phyloP scores from a whole-genome alignment of 2,797 vertebrate genomes.

The Hipposideros larvatus region DNA sequence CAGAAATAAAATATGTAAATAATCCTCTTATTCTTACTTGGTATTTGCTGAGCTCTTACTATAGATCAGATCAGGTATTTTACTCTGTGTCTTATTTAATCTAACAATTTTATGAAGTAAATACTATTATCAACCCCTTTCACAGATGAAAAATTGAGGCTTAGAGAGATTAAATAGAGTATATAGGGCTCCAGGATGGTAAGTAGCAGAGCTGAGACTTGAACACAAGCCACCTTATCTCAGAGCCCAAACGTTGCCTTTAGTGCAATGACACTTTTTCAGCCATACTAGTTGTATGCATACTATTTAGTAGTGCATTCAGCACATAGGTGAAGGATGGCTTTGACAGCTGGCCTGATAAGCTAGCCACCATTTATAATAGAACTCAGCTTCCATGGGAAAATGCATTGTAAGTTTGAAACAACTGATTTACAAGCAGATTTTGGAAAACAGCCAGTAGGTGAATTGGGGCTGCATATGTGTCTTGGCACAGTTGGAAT shows the following conservation, averaged over 20 bases:
- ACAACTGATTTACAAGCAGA: background rate
- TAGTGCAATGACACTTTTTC: background rate
- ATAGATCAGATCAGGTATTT: background rate
- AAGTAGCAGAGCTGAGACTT: background rate
- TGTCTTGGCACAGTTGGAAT: background rate
- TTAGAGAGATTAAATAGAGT: background rate
- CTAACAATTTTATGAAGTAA: background rate
- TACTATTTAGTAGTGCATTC: background rate
- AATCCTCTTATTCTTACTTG: background rate
- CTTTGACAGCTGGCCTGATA: conserved; percentile 7
- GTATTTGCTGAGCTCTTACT: conserved; percentile 12
- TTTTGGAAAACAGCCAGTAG: conserved; percentile 41
- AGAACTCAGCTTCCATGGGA: conserved; percentile 6
- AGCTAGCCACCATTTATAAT: background rate
- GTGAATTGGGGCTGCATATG: background rate
- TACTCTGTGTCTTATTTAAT: background rate
- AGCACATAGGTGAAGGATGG: background rate
- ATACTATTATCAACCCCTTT: background rate
- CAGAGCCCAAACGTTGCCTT: background rate
- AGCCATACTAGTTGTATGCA: background rate
- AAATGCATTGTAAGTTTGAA: conserved; percentile 26
- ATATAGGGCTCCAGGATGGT: background rate
- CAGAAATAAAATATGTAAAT: conserved; percentile 13
- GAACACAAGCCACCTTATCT: background rate
- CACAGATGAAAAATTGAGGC: conserved; percentile 39